Base-by-base conservation (phyloP, 2,888 invertebrate species). In the Bugulina stolonifera region DNA sequence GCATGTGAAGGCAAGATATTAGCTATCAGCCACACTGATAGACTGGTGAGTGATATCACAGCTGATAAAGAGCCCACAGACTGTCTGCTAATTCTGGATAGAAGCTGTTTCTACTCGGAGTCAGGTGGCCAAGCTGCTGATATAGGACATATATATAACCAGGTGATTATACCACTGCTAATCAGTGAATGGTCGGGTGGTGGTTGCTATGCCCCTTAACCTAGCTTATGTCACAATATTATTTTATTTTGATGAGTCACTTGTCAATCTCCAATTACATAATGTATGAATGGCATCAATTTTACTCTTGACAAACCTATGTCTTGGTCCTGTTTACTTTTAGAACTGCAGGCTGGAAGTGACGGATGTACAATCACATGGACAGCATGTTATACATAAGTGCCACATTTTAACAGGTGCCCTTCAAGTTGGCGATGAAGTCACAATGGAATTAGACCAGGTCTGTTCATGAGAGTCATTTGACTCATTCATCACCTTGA, bases 61-160 rank as follows among this genome's bases (percentile, higher is more conserved):
- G 29, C 64, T 32, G 64, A 25, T 27, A 32, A 14, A 2, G 29
- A 32, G 57, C 10, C 23, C 3, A 25, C 57, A 14, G 57, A 57
- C 3, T 25, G 57, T 27, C 10, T 25, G 57, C 54, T 83, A 1
- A 86, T 99, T 75, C 86, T 98, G 73, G 93, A 99, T 82, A 89
- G 88, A 79, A 98, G 98, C 0, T 91, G 89, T 82, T 99, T 99
- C 85, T 99, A 99, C 85, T 94, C 98, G 0, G 98, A 98, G 85
- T 93, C 94, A 85, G 99, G 99, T 75, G 99, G 99, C 22, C 99
- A 99, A 86, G 93, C 93, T 78, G 94, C 89, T 82, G 99, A 99
- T 83, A 91, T 91, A 81, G 99, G 99, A 29, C 29, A 73, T 5
- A 75, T 83, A 1, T 75, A 72, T 10, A 77, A 54, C 52, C 27